Evolutionary conservation across 2,797 vertebrate species (phyloP).

Genomic region (Alcedo atthis): DNA sequence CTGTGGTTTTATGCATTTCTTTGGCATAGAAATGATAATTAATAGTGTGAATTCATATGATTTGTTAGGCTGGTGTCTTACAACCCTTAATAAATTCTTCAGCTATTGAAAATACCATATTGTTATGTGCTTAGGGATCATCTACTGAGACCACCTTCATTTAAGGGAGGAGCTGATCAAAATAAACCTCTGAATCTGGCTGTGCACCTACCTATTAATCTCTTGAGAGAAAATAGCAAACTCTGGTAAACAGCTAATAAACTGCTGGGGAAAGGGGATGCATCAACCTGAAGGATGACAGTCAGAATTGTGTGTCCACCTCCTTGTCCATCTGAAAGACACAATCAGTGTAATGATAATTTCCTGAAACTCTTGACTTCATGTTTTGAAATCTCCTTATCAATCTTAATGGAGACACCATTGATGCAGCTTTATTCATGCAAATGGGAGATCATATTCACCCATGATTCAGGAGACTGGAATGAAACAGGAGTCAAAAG

Average conservation of each 20-base stretch:
- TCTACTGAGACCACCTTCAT: not conserved
- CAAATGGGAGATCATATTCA: not conserved
- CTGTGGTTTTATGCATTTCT: not conserved
- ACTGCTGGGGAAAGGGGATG: not conserved
- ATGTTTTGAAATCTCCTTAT: not conserved
- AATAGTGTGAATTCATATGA: not conserved
- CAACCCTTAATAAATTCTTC: not conserved
- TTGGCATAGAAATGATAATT: not conserved
- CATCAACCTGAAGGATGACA: not conserved
- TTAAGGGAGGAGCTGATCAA: not conserved
- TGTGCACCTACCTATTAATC: not conserved
- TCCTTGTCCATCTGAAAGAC: not conserved
- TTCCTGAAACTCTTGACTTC: not conserved
- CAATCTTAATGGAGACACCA: not conserved
- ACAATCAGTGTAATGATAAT: not conserved
- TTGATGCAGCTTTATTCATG: not conserved
- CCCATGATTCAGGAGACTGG: not conserved
- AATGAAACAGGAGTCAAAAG: not conserved
- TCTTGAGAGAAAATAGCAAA: not conserved
- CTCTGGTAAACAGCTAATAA: not conserved
- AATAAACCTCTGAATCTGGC: not conserved
- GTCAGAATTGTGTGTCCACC: not conserved
- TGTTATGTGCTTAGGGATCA: not conserved
- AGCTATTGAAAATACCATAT: not conserved
- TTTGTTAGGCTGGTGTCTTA: not conserved